Evolutionary conservation across 92 coral and sea anemone genomes (phyloP), one percentile per base, ranked within the genome.

Genomic region (Nematostella vectensis): DNA sequence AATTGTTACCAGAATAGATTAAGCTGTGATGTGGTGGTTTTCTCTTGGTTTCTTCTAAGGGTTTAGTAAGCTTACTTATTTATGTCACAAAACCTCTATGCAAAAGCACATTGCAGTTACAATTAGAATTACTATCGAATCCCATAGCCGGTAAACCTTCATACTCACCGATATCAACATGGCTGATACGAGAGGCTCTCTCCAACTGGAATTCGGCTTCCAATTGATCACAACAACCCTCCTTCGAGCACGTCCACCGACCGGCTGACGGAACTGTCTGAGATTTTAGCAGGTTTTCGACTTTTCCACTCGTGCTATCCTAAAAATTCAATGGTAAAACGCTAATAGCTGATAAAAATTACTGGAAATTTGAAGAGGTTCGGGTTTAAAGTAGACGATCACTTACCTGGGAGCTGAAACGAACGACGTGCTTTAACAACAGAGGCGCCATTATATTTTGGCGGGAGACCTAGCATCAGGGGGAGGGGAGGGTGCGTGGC

Each of bases 401-500:
- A n/a, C 50, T 25, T 28, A 85, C 95, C 79, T 85, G 77, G 4
- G 95, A 81, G 57, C 95, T 85, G 36, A 66, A 85, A 31, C 89
- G 69, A 29, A 77, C 89, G 3, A 85, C 88, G 9, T 48, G 53
- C 31, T 59, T 31, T 21, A 75, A 42, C 21, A 66, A 43, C 13
- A 85, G 55, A 17, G 95, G 85, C 89, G 95, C 95, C 95, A 85
- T 85, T 53, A 79, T 79, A 68, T 69, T 27, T 78, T 79, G 81
- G 81, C 81, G 91, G 77, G 80, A 82, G 48, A 9, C 12, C 15
- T 36, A 8, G 15, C 15, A 8, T 36, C 42, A 8, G 42, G 42
- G 42, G 42, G 15, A 15, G 42, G 42, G 42, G 15, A 8, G 42
- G 42, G 42, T 8, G 42, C 15, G 42, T n/a, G n/a, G n/a, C n/a